Evolutionary conservation across 1,140 invertebrate species (phyloP).

Genomic region (Orius insidiosus): DNA sequence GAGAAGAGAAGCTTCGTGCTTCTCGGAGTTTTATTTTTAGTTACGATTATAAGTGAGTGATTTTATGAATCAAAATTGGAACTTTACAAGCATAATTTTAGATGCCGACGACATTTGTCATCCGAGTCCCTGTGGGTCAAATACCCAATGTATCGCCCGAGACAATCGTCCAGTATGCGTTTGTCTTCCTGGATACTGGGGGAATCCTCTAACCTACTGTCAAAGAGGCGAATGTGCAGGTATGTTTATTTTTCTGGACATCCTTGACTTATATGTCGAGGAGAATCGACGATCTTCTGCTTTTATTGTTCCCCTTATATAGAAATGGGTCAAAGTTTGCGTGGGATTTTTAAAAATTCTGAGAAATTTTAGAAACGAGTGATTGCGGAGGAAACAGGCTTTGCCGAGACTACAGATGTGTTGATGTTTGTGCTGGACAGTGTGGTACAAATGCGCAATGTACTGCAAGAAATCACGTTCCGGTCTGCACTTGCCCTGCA

Average conservation of each 20-base stretch:
- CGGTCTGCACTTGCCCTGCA: slow-evolving; percentile 24
- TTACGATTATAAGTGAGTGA: too few species aligned
- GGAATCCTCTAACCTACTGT: slow-evolving; percentile 35
- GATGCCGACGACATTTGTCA: slow-evolving; percentile 22
- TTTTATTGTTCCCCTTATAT: too few species aligned
- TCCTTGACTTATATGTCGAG: too few species aligned
- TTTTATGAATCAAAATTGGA: too few species aligned
- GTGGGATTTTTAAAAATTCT: too few species aligned
- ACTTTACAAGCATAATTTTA: neutral
- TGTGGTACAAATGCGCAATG: slow-evolving; percentile 31
- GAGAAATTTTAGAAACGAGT: slow-evolving; percentile 21
- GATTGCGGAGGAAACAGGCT: slow-evolving; percentile 29
- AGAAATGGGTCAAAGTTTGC: too few species aligned
- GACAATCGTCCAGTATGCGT: slow-evolving; percentile 34
- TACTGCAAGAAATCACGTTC: slow-evolving; percentile 26
- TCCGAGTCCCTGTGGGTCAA: slow-evolving; percentile 28
- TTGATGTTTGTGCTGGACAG: slow-evolving; percentile 26
- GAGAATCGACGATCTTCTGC: too few species aligned
- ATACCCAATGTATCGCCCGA: slow-evolving; percentile 30
- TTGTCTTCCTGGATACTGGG: slow-evolving; percentile 37
- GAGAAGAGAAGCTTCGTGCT: too few species aligned
- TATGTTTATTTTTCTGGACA: slow-evolving; percentile 18
- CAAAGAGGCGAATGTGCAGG: slow-evolving; percentile 32
- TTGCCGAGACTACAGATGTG: slow-evolving; percentile 31
- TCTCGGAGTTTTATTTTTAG: too few species aligned